These are phyloP conservation scores for Neotoxoptera formosana DNA, from an alignment of 1,140 invertebrate species.

Conservation along the genomic window DNA sequence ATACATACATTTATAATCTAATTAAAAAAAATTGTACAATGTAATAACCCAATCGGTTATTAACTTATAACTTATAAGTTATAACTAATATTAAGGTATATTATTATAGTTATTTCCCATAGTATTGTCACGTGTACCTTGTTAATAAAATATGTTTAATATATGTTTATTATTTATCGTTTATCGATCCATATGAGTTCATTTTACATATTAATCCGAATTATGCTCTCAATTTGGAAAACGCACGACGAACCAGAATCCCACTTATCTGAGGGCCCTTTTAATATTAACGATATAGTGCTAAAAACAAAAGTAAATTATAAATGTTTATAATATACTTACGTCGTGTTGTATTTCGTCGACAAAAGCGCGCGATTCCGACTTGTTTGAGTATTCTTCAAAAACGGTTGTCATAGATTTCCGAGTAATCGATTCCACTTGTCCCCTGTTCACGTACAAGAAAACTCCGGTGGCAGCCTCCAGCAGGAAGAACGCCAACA, in stretches of 20 bases:
- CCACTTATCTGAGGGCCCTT: not conserved
- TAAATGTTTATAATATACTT: not conserved
- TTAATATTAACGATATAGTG: not conserved
- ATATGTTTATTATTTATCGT: not conserved
- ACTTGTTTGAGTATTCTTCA: slow-evolving; percentile 8
- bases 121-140: not conserved
- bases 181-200: not conserved
- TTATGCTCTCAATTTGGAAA: not conserved
- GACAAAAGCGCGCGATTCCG: not conserved
- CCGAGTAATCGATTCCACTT: slow-evolving; percentile 29
- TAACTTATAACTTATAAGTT: no score
- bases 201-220: not conserved
- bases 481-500: slow-evolving; percentile 56
- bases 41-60: no score
- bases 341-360: slow-evolving; percentile 45
- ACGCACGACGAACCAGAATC: not conserved
- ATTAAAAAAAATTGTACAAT: no score
- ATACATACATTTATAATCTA: not conserved
- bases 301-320: not conserved
- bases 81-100: not conserved
- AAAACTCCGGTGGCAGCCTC: slow-evolving; percentile 52
- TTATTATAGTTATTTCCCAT: not conserved
- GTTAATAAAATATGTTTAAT: not conserved
- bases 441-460: slow-evolving; percentile 41
- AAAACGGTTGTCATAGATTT: not conserved